Evolutionary conservation across 2,797 vertebrate species (phyloP).

Genomic region (Melanogrammus aeglefinus): DNA sequence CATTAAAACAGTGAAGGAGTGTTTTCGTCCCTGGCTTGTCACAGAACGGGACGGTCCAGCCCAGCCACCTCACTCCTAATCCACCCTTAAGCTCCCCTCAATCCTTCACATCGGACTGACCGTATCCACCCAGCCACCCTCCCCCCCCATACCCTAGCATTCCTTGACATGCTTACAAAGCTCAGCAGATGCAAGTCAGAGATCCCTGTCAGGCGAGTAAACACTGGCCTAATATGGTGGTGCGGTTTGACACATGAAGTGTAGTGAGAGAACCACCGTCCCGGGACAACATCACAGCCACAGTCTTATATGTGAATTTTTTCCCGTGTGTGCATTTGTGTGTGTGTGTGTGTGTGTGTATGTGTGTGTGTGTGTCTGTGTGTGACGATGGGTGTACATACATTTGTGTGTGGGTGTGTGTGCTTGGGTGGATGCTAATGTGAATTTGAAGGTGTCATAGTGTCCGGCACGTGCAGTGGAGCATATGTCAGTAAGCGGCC

Average conservation of each 20-base stretch:
- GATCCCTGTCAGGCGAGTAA: constrained; percentile 42
- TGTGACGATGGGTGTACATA: constrained; percentile 5
- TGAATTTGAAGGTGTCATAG: too few species aligned
- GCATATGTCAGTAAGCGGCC: not conserved
- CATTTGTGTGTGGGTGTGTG: not conserved
- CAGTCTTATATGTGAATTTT: not conserved
- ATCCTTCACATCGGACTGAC: constrained; percentile 25
- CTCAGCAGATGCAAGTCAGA: constrained; percentile 36
- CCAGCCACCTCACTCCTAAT: not conserved
- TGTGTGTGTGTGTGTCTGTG: not conserved
- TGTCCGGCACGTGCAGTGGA: too few species aligned
- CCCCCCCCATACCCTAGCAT: constrained; percentile 9
- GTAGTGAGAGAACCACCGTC: not conserved
- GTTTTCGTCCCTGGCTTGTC: not conserved
- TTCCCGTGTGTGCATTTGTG: not conserved
- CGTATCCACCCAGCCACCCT: not conserved
- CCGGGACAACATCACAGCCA: not conserved
- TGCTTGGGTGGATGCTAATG: not conserved
- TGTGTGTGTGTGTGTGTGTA: not conserved
- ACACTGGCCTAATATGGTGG: constrained; percentile 49
- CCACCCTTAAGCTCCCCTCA: constrained; percentile 19
- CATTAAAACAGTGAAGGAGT: not conserved
- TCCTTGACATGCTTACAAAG: constrained; percentile 22
- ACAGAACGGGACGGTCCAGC: not conserved
- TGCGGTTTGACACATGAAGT: constrained; percentile 10